Evolutionary conservation across 2,888 invertebrate species (phyloP).

Genomic region (Folsomia manolachei): DNA sequence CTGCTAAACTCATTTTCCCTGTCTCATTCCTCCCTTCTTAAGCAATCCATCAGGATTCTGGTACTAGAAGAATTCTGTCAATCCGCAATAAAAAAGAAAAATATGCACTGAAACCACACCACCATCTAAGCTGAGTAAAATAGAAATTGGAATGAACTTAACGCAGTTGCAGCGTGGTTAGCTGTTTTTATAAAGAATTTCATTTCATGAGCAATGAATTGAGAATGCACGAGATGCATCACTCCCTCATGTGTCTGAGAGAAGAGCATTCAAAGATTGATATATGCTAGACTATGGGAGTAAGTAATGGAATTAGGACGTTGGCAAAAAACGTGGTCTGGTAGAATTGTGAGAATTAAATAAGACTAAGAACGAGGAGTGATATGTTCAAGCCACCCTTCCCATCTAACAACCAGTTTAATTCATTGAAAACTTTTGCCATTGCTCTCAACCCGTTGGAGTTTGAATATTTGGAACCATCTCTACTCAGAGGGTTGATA

Average conservation of each 20-base stretch:
- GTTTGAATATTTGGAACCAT: no score
- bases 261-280: no score
- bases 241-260: no score
- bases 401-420: background rate
- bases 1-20: no score
- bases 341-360: background rate
- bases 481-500: no score
- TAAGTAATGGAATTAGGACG: no score
- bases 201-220: background rate
- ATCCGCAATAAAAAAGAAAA: background rate
- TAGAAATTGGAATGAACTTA: background rate
- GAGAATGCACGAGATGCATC: background rate
- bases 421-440: background rate
- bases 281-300: no score
- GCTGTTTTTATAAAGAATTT: background rate
- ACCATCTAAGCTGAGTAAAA: no score
- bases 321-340: background rate
- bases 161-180: background rate
- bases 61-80: background rate
- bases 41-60: background rate
- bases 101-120: background rate
- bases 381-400: background rate
- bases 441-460: background rate
- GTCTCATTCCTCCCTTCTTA: no score
- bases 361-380: background rate